phyloP scores from a whole-genome alignment of 2,113 vertebrate species.

The Antechinus stuartii region DNA sequence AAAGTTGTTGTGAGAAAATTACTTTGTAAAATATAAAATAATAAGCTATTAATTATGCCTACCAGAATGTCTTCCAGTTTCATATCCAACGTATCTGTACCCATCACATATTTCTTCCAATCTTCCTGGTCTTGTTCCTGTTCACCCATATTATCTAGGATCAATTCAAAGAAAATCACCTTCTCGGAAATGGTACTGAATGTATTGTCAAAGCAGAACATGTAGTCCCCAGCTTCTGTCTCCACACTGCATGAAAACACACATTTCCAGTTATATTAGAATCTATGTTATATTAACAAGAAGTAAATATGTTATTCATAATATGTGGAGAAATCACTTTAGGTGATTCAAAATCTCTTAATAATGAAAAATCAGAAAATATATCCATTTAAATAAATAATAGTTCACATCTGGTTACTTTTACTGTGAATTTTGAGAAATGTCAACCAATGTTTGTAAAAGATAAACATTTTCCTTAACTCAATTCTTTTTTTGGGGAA shows the following conservation, averaged over 20 bases:
- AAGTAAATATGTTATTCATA: constrained; percentile 11
- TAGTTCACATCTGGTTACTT: constrained; percentile 31
- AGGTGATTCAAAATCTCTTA: not conserved
- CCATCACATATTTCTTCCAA: constrained; percentile 95
- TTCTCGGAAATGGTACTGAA: constrained; percentile 97
- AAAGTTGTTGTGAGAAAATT: not conserved
- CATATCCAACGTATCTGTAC: constrained; percentile 95
- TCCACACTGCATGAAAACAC: constrained; percentile 87
- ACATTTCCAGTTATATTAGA: constrained; percentile 27
- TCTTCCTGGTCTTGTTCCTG: constrained; percentile 89
- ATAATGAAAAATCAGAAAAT: constrained; percentile 43
- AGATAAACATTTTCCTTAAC: not conserved
- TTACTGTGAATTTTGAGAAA: constrained; percentile 45
- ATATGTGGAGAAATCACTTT: constrained; percentile 33
- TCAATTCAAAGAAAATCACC: constrained; percentile 98
- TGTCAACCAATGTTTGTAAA: not conserved
- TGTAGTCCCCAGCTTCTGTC: constrained; percentile 96
- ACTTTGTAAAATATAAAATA: not conserved
- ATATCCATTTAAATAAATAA: constrained; percentile 32
- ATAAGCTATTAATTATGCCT: constrained; percentile 69
- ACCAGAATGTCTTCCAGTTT: constrained; percentile 98
- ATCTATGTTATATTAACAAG: not conserved
- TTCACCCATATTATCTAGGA: constrained; percentile 95
- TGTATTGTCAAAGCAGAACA: constrained; percentile 99
- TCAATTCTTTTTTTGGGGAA: constrained; percentile 40